Base-by-base conservation (phyloP, 1,140 invertebrate genomes). In the Venturia canescens region DNA sequence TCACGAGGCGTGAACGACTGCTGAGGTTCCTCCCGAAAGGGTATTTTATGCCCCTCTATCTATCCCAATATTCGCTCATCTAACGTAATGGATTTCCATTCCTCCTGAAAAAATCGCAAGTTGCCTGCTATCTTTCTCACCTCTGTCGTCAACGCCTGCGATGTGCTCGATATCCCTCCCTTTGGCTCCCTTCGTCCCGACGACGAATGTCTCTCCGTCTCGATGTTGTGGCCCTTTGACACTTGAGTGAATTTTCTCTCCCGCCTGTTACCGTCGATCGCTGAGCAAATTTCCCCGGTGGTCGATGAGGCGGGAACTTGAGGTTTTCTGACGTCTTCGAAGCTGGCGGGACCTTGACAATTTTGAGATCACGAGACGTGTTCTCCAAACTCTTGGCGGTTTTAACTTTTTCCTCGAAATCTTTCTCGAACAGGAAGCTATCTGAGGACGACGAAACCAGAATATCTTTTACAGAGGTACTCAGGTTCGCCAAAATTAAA, bases 1-100 rank as follows among this genome's bases (percentile, higher is more conserved):
- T 63, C 66, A 21, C 53, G 77, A n/a, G 57, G 74, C 16, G 44
- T 53, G 38, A 23, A 23, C 18, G 70, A 16, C 66, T 82, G 80
- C 13, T 1, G 23, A 29, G 76, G 23, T 34, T 15, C 23, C 27
- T 48, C 48, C 23, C 53, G 21, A 13, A 79, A 79, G 0, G 60
- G 60, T 26, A 79, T 79, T 15, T 79, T 48, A 57, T 70, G 70
- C 0, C 78, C 78, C 26, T 31, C 11, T 27, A 70, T 50, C 63
- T 44, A 70, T 0, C 7, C 13, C 27, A 79, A 50, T 34, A 79
- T 70, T 3, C 15, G 15, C 0, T 13, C 0, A 38, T 79, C 63
- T 1, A n/a, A 53, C 0, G 77, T n/a, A n/a, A n/a, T n/a, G n/a
- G n/a, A n/a, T n/a, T n/a, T 44, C 38, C 48, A 50, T 50, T 50